Evolutionary conservation across 1,140 invertebrate genomes (phyloP).

Genomic region (Maconellicoccus hirsutus): DNA sequence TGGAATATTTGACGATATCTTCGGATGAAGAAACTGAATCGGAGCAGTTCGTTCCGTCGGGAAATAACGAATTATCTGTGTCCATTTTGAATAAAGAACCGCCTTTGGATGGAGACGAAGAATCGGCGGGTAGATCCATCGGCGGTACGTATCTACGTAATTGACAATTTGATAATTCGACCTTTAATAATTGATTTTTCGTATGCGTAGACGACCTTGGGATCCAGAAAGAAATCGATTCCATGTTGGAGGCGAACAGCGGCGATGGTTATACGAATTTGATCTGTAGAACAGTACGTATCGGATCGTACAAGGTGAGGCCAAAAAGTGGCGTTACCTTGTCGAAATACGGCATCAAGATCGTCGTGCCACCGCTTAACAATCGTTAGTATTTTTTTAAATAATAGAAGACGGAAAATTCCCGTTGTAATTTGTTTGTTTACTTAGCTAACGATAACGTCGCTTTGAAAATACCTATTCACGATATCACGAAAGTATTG

Average conservation of each 20-base stretch:
- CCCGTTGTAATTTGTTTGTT: conserved; percentile 23
- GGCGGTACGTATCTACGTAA: not conserved
- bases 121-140: conserved; percentile 30
- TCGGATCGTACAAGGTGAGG: conserved; percentile 64
- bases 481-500: conserved; percentile 56
- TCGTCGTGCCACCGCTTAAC: conserved; percentile 51
- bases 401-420: not conserved
- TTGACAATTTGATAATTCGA: not conserved
- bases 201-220: not conserved
- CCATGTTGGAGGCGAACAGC: conserved; percentile 7
- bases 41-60: not conserved
- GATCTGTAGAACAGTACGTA: conserved; percentile 57
- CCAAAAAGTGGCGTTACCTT: conserved; percentile 54
- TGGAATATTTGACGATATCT: conserved; percentile 27
- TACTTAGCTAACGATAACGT: conserved; percentile 37
- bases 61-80: not conserved
- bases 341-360: conserved; percentile 49
- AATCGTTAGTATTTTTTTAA: conserved; percentile 36
- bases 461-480: conserved; percentile 47
- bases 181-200: not conserved
- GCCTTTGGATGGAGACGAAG: conserved; percentile 44
- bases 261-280: conserved; percentile 39
- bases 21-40: conserved; percentile 28
- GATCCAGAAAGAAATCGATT: not conserved
- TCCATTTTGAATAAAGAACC: conserved; percentile 31